Base-by-base conservation (phyloP, 2,888 invertebrate genomes). In the Xestia c-nigrum region DNA sequence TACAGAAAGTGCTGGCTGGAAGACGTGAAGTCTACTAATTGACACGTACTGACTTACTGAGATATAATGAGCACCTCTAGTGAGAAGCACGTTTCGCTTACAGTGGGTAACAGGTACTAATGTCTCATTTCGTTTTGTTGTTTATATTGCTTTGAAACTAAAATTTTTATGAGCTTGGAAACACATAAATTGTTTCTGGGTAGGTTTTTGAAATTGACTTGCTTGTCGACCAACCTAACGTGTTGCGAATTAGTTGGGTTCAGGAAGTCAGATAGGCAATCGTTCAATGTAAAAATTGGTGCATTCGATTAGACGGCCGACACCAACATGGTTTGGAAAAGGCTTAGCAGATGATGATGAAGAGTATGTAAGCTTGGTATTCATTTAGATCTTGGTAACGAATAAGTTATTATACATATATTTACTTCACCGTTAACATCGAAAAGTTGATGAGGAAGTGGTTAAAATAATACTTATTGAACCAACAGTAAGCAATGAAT, bases 21-120 rank as follows among this genome's bases (percentile, higher is more conserved):
- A 52, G 59, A 64, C 16, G 40, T 12, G 21, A 24, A 46, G 7
- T 40, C 10, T 24, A 16, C 63, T 82, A 72, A 84, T 69, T 74
- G 71, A 74, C 52, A n/a, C 67, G n/a, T 61, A 61, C 50, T 21
- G 63, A n/a, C 67, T 19, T 61, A 61, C 50, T 21, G 63, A n/a
- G 21, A 66, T 31, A 38, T 66, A 74, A 81, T 81, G 66, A 74
- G 65, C 65, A 59, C 40, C 74, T 55, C 19, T 55, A 55, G 74
- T 19, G 38, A 19, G n/a, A 40, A 81, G 59, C 78, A 78, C 66
- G 81, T 78, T 47, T 66, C 12, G 52, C 81, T 66, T n/a, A 66
- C 19, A 31, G 21, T 43, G 40, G 19, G 10, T 40, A 21, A 73
- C 19, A 74, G 16, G 31, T 65, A 43, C 43, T 24, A 50, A 80